A percentile compares a stretch with the other conserved stretches of the same genome.
Evolutionary conservation across 2,888 invertebrate species (phyloP).

Genomic region (Branchipolynoe longqiensis): DNA sequence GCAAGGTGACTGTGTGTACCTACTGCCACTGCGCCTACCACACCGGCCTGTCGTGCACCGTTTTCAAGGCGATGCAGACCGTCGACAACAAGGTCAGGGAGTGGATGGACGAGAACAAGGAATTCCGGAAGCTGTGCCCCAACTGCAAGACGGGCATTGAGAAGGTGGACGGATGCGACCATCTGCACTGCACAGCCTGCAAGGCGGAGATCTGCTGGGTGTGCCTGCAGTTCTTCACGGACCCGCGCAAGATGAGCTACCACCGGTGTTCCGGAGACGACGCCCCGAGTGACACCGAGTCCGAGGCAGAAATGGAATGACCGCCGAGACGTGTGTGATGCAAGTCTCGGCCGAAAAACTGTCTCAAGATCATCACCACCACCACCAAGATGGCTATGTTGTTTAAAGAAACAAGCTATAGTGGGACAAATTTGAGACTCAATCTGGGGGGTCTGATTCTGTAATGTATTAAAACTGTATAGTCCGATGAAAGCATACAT

Average conservation of each 20-base stretch:
- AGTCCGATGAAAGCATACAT: too few species aligned
- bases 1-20: slow-evolving; percentile 20
- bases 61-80: background rate
- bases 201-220: slow-evolving; percentile 52
- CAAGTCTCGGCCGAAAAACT: too few species aligned
- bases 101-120: slow-evolving; percentile 34
- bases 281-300: background rate
- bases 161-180: slow-evolving; percentile 48
- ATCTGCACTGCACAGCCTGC: slow-evolving; percentile 37
- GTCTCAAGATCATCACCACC: too few species aligned
- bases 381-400: too few species aligned
- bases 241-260: slow-evolving; percentile 15
- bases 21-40: slow-evolving; percentile 54
- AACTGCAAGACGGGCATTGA: slow-evolving; percentile 48
- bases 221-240: slow-evolving; percentile 44
- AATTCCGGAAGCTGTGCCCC: slow-evolving; percentile 41
- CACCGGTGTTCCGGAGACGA: slow-evolving; percentile 10
- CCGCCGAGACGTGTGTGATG: too few species aligned
- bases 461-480: too few species aligned
- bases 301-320: too few species aligned
- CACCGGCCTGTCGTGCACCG: slow-evolving; percentile 25
- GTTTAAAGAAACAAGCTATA: too few species aligned
- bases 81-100: slow-evolving; percentile 18
- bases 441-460: too few species aligned
- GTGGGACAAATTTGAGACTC: too few species aligned